These are phyloP conservation scores for Otolemur garnettii DNA, from an alignment of 2,113 vertebrate species.

Conservation along the genomic window DNA sequence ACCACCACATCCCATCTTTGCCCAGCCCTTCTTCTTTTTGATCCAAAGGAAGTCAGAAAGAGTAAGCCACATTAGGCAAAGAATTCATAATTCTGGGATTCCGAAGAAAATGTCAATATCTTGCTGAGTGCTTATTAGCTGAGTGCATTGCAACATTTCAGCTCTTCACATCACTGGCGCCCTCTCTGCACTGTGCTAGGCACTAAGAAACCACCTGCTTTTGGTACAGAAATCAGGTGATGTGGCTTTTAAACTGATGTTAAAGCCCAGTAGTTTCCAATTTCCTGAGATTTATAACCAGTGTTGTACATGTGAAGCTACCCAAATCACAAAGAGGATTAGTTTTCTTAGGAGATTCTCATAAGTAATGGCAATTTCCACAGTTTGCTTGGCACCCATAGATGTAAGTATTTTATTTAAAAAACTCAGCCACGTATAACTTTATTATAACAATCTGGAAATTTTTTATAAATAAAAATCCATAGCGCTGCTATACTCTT, in stretches of 20 bases:
- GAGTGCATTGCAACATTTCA: neutral
- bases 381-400: constrained; percentile 18
- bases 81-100: neutral
- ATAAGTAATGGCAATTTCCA: constrained; percentile 51
- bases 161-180: neutral
- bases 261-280: constrained; percentile 2
- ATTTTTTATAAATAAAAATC: constrained; percentile 55
- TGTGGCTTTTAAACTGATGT: constrained; percentile 39
- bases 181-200: neutral
- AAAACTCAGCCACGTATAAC: constrained; percentile 48
- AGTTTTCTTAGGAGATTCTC: constrained; percentile 48
- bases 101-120: neutral
- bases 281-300: constrained; percentile 15
- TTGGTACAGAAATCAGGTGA: neutral
- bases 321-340: constrained; percentile 54
- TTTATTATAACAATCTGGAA: constrained; percentile 29
- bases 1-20: neutral
- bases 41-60: constrained; percentile 20
- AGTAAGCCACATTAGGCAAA: neutral
- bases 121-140: neutral
- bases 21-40: neutral
- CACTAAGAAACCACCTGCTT: neutral
- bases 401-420: constrained; percentile 72
- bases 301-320: constrained; percentile 34
- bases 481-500: neutral